phyloP scores from a whole-genome alignment of 2,888 invertebrate genomes.

The Pterostichus niger region DNA sequence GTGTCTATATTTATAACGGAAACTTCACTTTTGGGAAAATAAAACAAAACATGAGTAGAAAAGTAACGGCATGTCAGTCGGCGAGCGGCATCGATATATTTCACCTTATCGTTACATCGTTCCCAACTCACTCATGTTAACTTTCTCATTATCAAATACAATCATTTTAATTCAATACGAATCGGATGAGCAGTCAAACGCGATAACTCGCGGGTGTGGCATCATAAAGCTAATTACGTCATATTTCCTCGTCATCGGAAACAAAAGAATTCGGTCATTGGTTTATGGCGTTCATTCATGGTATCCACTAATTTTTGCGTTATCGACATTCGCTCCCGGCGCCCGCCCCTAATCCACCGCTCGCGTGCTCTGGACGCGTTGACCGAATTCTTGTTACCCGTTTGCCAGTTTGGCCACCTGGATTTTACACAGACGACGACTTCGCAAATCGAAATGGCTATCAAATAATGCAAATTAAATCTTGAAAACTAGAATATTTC shows the following conservation, averaged over 20 bases:
- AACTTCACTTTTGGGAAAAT: constrained; percentile 6
- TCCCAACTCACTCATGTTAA: background rate
- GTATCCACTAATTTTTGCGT: constrained; percentile 52
- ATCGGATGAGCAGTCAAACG: constrained; percentile 10
- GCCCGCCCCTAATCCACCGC: constrained; percentile 47
- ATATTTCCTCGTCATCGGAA: constrained; percentile 65
- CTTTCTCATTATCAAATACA: constrained; percentile 11
- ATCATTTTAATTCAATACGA: constrained; percentile 17
- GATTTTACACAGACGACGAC: background rate
- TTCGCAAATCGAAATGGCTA: constrained; percentile 1
- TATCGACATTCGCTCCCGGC: constrained; percentile 50
- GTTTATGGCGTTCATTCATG: constrained; percentile 58
- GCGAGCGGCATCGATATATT: background rate
- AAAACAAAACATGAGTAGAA: background rate
- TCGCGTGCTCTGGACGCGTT: constrained; percentile 42
- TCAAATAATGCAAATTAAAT: no score
- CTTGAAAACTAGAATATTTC: no score
- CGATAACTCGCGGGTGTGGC: constrained; percentile 39
- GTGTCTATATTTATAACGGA: constrained; percentile 32
- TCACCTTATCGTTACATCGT: background rate
- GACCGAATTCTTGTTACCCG: constrained; percentile 55
- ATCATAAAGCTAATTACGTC: constrained; percentile 63
- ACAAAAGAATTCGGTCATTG: constrained; percentile 65
- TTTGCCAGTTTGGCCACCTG: background rate
- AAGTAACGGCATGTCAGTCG: background rate